These are phyloP conservation scores for Tetanocera ferruginea DNA, from an alignment of 2,888 invertebrate genomes.

Conservation along the genomic window DNA sequence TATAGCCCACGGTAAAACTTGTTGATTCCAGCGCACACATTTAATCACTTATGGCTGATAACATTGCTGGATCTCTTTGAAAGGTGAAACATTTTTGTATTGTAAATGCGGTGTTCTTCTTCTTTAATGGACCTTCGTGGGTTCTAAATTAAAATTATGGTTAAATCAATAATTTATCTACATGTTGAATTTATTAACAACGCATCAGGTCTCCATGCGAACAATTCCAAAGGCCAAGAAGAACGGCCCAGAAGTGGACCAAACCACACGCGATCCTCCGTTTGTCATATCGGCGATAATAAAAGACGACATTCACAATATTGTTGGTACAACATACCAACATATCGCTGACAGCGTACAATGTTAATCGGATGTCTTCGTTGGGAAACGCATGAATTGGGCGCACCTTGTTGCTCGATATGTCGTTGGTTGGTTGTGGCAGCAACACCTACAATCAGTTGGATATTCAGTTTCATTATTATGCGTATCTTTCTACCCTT, in stretches of 20 bases:
- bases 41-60: constrained; percentile 22
- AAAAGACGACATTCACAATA: constrained; percentile 66
- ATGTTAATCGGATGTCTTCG: constrained; percentile 26
- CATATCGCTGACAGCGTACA: constrained; percentile 44
- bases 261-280: constrained; percentile 27
- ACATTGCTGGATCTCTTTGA: not conserved
- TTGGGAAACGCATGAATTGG: not conserved
- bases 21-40: not conserved
- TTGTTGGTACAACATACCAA: constrained; percentile 49
- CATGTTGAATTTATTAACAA: constrained; percentile 26
- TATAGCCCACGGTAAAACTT: not conserved
- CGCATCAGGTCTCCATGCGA: not conserved
- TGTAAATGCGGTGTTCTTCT: not conserved
- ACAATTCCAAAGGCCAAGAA: not conserved
- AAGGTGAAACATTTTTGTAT: not conserved
- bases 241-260: constrained; percentile 10
- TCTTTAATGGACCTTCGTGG: constrained; percentile 18
- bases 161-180: constrained; percentile 28
- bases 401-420: constrained; percentile 34
- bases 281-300: constrained; percentile 51
- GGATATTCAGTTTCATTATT: constrained; percentile 21
- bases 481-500: not conserved
- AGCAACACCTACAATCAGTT: constrained; percentile 33
- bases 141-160: constrained; percentile 31
- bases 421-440: constrained; percentile 14